Conservation (phyloP, 2,888 invertebrate genomes). For the Hypomecis atomaria region DNA sequence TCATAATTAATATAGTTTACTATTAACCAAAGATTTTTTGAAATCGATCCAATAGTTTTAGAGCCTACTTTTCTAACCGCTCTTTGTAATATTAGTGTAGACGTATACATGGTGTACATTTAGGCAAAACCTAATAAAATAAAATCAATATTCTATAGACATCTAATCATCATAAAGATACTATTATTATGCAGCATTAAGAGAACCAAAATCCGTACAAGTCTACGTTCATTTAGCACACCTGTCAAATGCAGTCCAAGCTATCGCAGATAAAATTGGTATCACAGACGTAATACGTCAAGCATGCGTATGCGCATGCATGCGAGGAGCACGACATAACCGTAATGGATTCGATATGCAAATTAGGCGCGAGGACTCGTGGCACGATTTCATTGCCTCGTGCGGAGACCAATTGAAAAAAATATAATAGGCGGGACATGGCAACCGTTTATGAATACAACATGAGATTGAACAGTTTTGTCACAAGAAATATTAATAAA, state of each 20-base stretch:
- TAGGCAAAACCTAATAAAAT: too few species aligned
- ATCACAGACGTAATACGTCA: constrained; percentile 22
- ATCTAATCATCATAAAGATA: too few species aligned
- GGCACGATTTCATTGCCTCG: constrained; percentile 40
- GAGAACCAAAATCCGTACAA: background rate
- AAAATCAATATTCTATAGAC: too few species aligned
- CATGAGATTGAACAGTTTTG: background rate
- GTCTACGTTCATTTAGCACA: constrained; percentile 12
- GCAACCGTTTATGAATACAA: constrained; percentile 2
- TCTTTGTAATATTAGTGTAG: too few species aligned
- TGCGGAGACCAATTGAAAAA: constrained; percentile 29
- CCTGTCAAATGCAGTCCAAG: constrained; percentile 16
- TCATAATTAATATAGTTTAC: too few species aligned
- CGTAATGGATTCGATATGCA: constrained; percentile 47
- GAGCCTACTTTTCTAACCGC: too few species aligned
- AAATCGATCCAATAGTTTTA: too few species aligned
- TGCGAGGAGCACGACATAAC: constrained; percentile 32
- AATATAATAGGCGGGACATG: constrained; percentile 10
- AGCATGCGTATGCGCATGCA: constrained; percentile 28
- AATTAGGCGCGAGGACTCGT: constrained; percentile 38
- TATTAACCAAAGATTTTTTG: too few species aligned
- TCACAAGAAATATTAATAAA: background rate
- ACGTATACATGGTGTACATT: too few species aligned
- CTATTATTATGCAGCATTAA: too few species aligned
- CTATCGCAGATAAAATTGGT: constrained; percentile 17